Percentiles rank a stretch among this genome's conserved stretches.
Evolutionary conservation across 2,888 invertebrate genomes (phyloP).

Genomic region (Odontocolon sp.): DNA sequence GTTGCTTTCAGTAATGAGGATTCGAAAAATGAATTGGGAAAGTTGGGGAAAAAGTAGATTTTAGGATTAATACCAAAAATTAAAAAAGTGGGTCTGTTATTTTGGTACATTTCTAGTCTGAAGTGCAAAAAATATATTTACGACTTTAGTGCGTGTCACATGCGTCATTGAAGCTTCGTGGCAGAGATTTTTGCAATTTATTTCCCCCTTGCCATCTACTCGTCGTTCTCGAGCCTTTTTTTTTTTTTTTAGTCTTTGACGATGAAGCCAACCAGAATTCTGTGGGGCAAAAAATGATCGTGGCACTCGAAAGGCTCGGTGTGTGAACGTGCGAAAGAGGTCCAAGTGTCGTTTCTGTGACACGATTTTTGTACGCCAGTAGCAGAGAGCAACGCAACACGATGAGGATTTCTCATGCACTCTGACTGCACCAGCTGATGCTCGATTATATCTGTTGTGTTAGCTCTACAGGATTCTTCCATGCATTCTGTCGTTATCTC

Average conservation of each 20-base stretch:
- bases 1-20: neutral
- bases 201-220: neutral
- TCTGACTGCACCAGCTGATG: slow-evolving; percentile 43
- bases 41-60: slow-evolving; percentile 16
- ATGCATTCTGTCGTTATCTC: slow-evolving; percentile 9
- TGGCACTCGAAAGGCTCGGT: slow-evolving; percentile 60
- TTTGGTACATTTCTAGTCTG: neutral
- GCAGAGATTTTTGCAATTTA: slow-evolving; percentile 10
- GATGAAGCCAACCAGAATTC: slow-evolving; percentile 12
- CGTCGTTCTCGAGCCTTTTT: neutral
- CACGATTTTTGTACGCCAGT: slow-evolving; percentile 36
- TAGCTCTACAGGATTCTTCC: neutral
- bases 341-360: slow-evolving; percentile 68
- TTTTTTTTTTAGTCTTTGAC: slow-evolving; percentile 24
- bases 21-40: slow-evolving; percentile 32
- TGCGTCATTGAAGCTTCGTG: slow-evolving; percentile 5
- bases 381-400: neutral
- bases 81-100: neutral
- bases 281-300: slow-evolving; percentile 54
- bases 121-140: slow-evolving; percentile 23
- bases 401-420: slow-evolving; percentile 42
- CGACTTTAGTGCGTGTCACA: neutral
- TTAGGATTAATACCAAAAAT: neutral
- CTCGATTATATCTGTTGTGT: slow-evolving; percentile 18
- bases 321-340: slow-evolving; percentile 57